Percentiles rank a stretch among this genome's conserved stretches.
phyloP scores from a whole-genome alignment of 2,888 invertebrate species.

The Aphrophora alni region DNA sequence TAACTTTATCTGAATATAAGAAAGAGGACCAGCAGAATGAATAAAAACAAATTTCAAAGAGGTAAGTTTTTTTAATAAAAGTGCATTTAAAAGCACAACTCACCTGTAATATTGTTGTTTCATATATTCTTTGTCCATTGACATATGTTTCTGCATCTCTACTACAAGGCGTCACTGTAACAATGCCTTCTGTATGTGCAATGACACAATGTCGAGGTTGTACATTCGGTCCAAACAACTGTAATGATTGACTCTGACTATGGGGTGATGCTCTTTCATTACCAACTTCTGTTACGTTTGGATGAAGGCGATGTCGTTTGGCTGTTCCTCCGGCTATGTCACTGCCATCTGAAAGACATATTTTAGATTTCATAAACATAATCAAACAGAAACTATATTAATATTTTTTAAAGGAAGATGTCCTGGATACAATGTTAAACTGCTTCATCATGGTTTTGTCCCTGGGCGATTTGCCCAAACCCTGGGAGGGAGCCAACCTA shows the following conservation, averaged over 20 bases:
- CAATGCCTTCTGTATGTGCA: constrained; percentile 88
- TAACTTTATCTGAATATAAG: too few species aligned
- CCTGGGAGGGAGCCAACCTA: too few species aligned
- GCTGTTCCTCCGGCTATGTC: constrained; percentile 60
- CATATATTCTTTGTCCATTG: constrained; percentile 89
- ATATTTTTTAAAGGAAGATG: too few species aligned
- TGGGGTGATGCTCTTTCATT: constrained; percentile 70
- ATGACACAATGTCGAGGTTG: constrained; percentile 95
- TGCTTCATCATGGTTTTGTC: too few species aligned
- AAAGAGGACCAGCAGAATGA: too few species aligned
- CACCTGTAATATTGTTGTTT: constrained; percentile 90
- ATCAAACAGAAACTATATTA: too few species aligned
- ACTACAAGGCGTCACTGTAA: constrained; percentile 91
- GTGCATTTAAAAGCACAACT: constrained; percentile 48
- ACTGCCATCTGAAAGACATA: constrained; percentile 59
- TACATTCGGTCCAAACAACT: constrained; percentile 88
- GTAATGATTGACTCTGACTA: constrained; percentile 63
- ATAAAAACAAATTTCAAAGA: too few species aligned
- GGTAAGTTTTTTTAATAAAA: too few species aligned
- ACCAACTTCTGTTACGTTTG: constrained; percentile 74
- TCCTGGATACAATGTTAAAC: too few species aligned
- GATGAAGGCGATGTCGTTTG: constrained; percentile 63
- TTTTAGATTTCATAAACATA: too few species aligned
- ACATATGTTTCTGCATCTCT: constrained; percentile 94
- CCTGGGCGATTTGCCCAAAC: too few species aligned